phyloP scores from a whole-genome alignment of 1,140 invertebrate species.

The Drosophila ananassae region DNA sequence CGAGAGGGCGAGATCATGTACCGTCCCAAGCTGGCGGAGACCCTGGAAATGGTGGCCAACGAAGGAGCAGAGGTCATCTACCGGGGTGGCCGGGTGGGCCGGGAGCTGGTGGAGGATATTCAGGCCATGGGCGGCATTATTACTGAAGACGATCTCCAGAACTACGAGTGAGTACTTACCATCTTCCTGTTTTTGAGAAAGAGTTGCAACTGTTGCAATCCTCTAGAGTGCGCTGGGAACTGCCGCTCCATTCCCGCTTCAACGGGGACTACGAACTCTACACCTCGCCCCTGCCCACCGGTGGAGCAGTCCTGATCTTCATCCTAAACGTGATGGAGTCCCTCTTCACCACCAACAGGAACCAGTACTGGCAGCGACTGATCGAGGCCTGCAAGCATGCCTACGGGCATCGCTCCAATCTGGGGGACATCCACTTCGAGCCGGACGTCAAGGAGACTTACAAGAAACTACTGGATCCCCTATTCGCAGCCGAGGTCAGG shows the following conservation, averaged over 20 bases:
- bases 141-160: conserved; percentile 89
- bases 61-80: conserved; percentile 88
- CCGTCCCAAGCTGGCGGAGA: conserved; percentile 89
- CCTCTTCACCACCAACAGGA: conserved; percentile 85
- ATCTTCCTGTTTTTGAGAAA: not conserved
- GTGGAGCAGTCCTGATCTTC: conserved; percentile 91
- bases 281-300: conserved; percentile 92
- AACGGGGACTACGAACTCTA: conserved; percentile 88
- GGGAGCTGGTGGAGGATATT: conserved; percentile 89
- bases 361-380: conserved; percentile 89
- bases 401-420: conserved; percentile 92
- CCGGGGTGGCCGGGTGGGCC: conserved; percentile 88
- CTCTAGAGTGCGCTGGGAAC: conserved; percentile 85
- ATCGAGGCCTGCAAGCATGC: conserved; percentile 97
- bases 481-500: conserved; percentile 87
- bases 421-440: conserved; percentile 92
- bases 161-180: conserved; percentile 84
- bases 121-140: conserved; percentile 90
- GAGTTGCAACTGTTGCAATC: not conserved
- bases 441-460: conserved; percentile 54
- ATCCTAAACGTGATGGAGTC: conserved; percentile 93
- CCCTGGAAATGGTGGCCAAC: conserved; percentile 89
- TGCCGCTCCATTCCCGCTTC: conserved; percentile 86
- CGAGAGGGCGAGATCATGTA: conserved; percentile 89
- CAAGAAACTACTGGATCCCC: conserved; percentile 60